These are phyloP conservation scores for Cataglyphis hispanica DNA, from an alignment of 1,140 invertebrate species.

Conservation along the genomic window DNA sequence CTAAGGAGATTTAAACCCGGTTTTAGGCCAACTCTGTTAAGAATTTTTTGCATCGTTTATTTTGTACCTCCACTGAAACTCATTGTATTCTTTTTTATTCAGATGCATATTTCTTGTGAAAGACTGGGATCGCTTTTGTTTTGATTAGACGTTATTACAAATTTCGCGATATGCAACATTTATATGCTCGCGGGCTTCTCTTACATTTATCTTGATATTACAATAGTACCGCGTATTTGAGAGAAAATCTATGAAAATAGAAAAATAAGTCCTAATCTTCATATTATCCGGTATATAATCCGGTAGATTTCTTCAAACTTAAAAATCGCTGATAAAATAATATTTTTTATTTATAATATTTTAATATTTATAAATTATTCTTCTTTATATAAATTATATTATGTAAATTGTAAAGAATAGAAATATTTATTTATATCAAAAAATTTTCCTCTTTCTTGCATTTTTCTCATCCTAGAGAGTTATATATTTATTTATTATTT, in stretches of 20 bases:
- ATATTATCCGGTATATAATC: too few species aligned
- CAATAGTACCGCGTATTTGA: neutral
- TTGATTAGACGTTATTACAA: neutral
- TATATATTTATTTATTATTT: neutral
- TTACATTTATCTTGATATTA: neutral
- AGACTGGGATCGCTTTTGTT: neutral
- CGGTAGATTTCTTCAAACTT: too few species aligned
- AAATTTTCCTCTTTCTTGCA: neutral
- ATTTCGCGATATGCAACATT: neutral
- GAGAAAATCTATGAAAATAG: neutral
- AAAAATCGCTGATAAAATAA: too few species aligned
- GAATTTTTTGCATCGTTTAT: conserved; percentile 68
- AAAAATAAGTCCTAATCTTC: neutral
- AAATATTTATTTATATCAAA: conserved; percentile 1
- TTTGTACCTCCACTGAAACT: conserved; percentile 43
- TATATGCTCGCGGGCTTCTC: neutral
- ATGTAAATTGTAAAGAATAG: neutral
- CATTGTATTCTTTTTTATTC: conserved; percentile 58
- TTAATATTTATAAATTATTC: too few species aligned
- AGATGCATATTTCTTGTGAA: neutral
- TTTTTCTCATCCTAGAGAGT: neutral
- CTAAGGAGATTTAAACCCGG: conserved; percentile 75
- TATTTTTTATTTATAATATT: too few species aligned
- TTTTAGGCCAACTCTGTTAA: conserved; percentile 65
- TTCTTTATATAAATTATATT: conserved; percentile 6